Base-by-base conservation (phyloP, 1,140 invertebrate species). In the Contarinia nasturtii region DNA sequence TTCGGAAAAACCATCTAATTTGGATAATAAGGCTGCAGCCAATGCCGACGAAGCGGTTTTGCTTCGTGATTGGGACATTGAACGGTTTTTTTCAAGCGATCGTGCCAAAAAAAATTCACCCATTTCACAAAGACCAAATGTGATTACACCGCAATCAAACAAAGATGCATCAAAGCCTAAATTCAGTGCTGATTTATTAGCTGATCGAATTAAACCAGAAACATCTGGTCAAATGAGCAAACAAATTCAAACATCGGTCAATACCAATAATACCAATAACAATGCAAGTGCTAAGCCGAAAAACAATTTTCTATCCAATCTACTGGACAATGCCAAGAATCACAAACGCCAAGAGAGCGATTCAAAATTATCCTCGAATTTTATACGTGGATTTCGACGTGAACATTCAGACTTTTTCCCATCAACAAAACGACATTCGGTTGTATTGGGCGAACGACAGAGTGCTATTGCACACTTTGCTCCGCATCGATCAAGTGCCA, bases 361-460 rank as follows among this genome's bases (percentile, higher is more conserved):
- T 52, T 70, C 71, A 5, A 79, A 74, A 57, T 59, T 80, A 43
- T 69, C 72, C 7, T 76, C 71, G 53, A 72, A 76, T 46, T 82
- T 82, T 57, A 75, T 80, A 37, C 72, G 80, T 49, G 77, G 79
- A n/a, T 85, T 86, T 57, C 68, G 82, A 21, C 71, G 82, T 47
- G 82, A 86, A 59, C 82, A 84, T 61, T 83, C 82, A 0, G 82
- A 86, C 56, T 77, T 86, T 49, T 83, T 84, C 55, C 80, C 79
- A 1, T 54, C 75, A 36, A 69, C 73, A 14, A 74, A 75, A n/a
- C 65, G 82, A 33, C 80, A 85, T 57, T 85, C 82, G 21, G 81
- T 80, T 8, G 70, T 84, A 59, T 71, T 67, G 64, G 50, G 70
- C 55, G 67, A 75, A 34, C 34, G 46, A 44, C 12, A 60, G 65